A percentile compares a stretch with the other conserved stretches of the same genome.
These are phyloP conservation scores for Synanthedon vespiformis DNA, from an alignment of 2,888 invertebrate genomes.

Conservation along the genomic window DNA sequence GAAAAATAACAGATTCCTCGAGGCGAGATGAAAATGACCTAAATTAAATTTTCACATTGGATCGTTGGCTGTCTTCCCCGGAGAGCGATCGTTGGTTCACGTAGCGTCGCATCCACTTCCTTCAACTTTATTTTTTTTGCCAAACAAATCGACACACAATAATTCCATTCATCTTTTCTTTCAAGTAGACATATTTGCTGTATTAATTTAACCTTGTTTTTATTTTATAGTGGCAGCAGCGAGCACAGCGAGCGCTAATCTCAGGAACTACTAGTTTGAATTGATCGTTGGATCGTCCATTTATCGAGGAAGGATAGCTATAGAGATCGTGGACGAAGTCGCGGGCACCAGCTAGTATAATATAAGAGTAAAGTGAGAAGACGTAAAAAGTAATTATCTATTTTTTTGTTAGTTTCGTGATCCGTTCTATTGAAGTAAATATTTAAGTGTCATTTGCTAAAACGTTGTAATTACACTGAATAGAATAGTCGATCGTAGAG, in stretches of 20 bases:
- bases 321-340: too few species aligned
- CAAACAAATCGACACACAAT: conserved; percentile 23
- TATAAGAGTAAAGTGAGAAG: too few species aligned
- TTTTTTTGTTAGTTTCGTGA: neutral
- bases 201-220: too few species aligned
- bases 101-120: conserved; percentile 10
- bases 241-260: too few species aligned
- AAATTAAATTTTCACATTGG: conserved; percentile 68
- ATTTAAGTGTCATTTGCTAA: conserved; percentile 9
- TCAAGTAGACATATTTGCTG: conserved; percentile 8
- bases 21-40: conserved; percentile 51
- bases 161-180: conserved; percentile 30
- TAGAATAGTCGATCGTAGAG: conserved; percentile 46
- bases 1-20: conserved; percentile 2
- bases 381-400: too few species aligned
- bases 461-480: conserved; percentile 31
- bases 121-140: conserved; percentile 9
- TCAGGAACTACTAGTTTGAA: too few species aligned
- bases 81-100: conserved; percentile 43
- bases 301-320: too few species aligned
- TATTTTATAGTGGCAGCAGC: too few species aligned
- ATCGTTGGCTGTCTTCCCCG: conserved; percentile 56
- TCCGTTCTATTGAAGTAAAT: neutral
- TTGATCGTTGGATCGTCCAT: too few species aligned
- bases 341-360: too few species aligned